Evolutionary conservation across 2,888 invertebrate species (phyloP).

Genomic region (Drosophila mayaguana): DNA sequence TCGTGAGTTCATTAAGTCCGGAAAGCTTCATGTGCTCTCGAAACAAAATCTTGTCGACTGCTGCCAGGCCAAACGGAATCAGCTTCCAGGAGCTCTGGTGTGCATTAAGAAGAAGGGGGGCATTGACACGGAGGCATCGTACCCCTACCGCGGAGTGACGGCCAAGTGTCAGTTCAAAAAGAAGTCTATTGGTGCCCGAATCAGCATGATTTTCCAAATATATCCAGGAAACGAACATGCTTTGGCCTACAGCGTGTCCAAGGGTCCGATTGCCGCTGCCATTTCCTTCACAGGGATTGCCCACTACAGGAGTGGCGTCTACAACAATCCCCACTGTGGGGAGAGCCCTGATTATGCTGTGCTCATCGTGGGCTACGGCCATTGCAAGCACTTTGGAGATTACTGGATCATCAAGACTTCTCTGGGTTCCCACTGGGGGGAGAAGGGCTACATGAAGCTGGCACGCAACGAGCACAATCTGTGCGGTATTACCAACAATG

Average conservation of each 20-base stretch:
- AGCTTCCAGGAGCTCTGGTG: not conserved
- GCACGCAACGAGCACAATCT: constrained; percentile 39
- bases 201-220: constrained; percentile 5
- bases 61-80: fast-evolving
- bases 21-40: constrained; percentile 24
- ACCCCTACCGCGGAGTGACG: constrained; percentile 29
- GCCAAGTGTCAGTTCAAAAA: constrained; percentile 4
- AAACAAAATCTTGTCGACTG: constrained; percentile 46
- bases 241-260: constrained; percentile 18
- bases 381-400: constrained; percentile 18
- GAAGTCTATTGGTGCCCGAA: constrained; percentile 4
- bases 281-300: constrained; percentile 19
- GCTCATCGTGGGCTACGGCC: constrained; percentile 43
- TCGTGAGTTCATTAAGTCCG: constrained; percentile 19
- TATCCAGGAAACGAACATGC: constrained; percentile 1
- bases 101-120: constrained; percentile 15
- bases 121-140: constrained; percentile 29
- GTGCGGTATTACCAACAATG: constrained; percentile 41
- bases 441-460: constrained; percentile 32
- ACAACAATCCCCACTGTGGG: constrained; percentile 2
- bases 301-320: constrained; percentile 28
- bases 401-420: constrained; percentile 44
- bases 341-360: constrained; percentile 18
- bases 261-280: constrained; percentile 37
- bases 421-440: constrained; percentile 19